Conservation (phyloP, 1,140 invertebrate genomes). For the Nephila pilipes region DNA sequence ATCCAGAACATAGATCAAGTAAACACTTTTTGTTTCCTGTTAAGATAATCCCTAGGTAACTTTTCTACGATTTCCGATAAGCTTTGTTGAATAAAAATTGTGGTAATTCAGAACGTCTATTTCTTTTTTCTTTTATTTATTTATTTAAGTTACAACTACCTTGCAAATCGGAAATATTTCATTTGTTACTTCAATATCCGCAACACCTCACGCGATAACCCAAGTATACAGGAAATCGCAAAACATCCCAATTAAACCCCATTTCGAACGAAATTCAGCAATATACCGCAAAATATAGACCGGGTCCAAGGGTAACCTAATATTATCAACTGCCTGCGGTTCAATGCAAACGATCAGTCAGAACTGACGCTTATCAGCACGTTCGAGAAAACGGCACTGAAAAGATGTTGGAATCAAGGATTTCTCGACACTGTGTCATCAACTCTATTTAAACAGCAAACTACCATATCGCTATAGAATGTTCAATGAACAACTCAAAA, state of each 20-base stretch:
- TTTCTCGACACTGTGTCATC: not conserved
- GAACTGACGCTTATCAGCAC: not conserved
- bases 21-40: too few species aligned
- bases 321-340: constrained; percentile 3
- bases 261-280: not conserved
- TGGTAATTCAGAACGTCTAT: too few species aligned
- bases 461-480: not conserved
- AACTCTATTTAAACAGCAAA: not conserved
- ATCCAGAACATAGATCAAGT: too few species aligned
- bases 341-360: not conserved
- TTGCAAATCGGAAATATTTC: not conserved
- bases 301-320: not conserved
- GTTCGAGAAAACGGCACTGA: not conserved
- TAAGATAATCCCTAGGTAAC: too few species aligned
- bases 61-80: too few species aligned
- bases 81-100: too few species aligned
- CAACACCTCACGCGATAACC: not conserved
- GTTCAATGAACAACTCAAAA: not conserved
- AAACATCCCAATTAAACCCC: not conserved
- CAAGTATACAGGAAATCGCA: not conserved
- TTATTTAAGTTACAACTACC: not conserved
- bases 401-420: not conserved
- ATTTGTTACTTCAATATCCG: not conserved
- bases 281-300: not conserved
- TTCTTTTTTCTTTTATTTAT: too few species aligned